Evolutionary conservation across 2,113 vertebrate species (phyloP), one percentile per base, ranked within the genome.

Genomic region (Chionodraco myersi): DNA sequence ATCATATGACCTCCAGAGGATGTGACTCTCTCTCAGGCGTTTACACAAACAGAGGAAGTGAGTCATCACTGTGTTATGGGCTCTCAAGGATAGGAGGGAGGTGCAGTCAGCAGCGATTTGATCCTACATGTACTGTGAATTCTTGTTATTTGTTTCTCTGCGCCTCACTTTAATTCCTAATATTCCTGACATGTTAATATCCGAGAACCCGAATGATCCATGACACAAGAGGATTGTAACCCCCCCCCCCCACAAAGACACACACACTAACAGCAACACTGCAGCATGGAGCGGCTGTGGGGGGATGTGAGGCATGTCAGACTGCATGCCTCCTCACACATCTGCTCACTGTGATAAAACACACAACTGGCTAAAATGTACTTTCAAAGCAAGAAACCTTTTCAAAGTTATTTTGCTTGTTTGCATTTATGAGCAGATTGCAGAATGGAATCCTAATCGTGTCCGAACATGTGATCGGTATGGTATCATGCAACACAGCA

Each of bases 11-110:
- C 14, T 7, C n/a, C 57, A 16, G 7, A 61, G 60, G 15, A 79
- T 36, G 13, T 59, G 36, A 49, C 6, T 53, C 45, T 57, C 9
- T 26, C 36, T 41, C 36, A 47, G n/a, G 49, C 5, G 48, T 53
- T 23, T 49, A 14, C 14, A 36, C 53, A 67, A 53, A 49, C 48
- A 73, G 1, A 64, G 71, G 75, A 82, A 52, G 61, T 82, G 84
- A 86, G 70, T 86, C 57, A 86, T 59, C 0, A 6, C 61, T 57
- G 49, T 66, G 84, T 62, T 72, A 75, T 82, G 66, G 30, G 53
- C 64, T 68, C 74, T 62, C 47, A 21, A 66, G 75, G 79, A 34
- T 49, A 66, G 47, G 30, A 79, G 60, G 71, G 71, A 36, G 60
- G 61, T 44, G 69, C 47, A 34, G 59, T 13, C 15, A 41, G 52